phyloP scores from a whole-genome alignment of 1,140 invertebrate genomes.

The Drosophila pruinosa region DNA sequence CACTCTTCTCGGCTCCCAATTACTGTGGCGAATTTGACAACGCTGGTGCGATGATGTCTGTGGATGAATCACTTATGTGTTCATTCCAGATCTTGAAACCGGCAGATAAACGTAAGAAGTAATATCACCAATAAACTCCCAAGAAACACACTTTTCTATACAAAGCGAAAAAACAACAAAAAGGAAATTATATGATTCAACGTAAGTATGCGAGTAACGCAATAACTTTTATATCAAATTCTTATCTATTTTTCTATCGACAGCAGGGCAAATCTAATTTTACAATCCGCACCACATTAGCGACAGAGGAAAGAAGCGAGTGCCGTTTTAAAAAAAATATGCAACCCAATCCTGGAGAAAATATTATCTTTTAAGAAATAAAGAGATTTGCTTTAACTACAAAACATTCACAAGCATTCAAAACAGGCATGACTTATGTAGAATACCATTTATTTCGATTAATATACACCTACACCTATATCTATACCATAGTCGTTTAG shows the following conservation, averaged over 20 bases:
- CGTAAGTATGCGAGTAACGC: conserved; percentile 56
- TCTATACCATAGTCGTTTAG: conserved; percentile 27
- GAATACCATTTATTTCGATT: conserved; percentile 56
- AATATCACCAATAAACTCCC: conserved; percentile 93
- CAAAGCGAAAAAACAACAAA: conserved; percentile 52
- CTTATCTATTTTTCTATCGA: conserved; percentile 61
- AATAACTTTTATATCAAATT: conserved; percentile 46
- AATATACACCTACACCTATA: conserved; percentile 13
- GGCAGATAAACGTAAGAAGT: conserved; percentile 99
- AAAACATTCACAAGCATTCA: conserved; percentile 45
- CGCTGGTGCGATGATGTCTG: conserved; percentile 99
- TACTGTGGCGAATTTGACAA: conserved; percentile 99
- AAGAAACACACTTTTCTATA: conserved; percentile 86
- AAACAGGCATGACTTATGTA: conserved; percentile 42
- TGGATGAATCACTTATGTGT: conserved; percentile 99
- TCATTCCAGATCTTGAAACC: conserved; percentile 99
- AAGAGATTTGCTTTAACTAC: conserved; percentile 68
- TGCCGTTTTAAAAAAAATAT: conserved; percentile 16
- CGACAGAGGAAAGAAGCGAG: conserved; percentile 25
- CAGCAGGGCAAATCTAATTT: conserved; percentile 60
- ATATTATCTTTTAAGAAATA: conserved; percentile 50
- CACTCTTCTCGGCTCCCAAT: conserved; percentile 98
- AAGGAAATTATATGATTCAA: conserved; percentile 54
- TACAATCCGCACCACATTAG: conserved; percentile 28
- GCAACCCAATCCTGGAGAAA: conserved; percentile 43